phyloP scores from a whole-genome alignment of 1,140 invertebrate genomes.

The Drosophila eugracilis region DNA sequence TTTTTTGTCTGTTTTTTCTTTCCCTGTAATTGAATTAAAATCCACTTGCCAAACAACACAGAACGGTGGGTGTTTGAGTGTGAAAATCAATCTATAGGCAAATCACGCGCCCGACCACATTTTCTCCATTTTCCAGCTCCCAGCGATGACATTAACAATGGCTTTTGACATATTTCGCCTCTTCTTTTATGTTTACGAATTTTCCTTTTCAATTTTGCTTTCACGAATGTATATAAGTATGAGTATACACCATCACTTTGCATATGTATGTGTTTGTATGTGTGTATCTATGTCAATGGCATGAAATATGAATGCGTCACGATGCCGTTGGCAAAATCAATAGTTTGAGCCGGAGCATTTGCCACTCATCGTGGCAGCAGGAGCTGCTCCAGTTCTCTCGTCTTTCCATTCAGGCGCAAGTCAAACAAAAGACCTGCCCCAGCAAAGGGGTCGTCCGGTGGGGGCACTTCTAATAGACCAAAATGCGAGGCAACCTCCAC shows the following conservation, averaged over 20 bases:
- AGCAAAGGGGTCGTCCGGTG: constrained; percentile 23
- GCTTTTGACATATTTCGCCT: constrained; percentile 75
- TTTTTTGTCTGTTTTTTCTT: not conserved
- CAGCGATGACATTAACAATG: constrained; percentile 72
- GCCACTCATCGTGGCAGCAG: constrained; percentile 38
- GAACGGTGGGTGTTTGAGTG: constrained; percentile 25
- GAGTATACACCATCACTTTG: constrained; percentile 48
- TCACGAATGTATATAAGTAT: constrained; percentile 50
- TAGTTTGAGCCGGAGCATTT: constrained; percentile 66
- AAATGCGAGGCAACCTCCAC: constrained; percentile 32
- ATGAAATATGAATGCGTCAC: constrained; percentile 62
- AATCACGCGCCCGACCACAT: constrained; percentile 63
- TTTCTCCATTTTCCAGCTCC: constrained; percentile 17
- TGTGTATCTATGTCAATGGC: constrained; percentile 80
- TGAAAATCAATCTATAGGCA: constrained; percentile 69
- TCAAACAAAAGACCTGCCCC: constrained; percentile 67
- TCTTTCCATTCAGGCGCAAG: constrained; percentile 58
- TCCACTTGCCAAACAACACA: constrained; percentile 49
- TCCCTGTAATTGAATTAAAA: constrained; percentile 63
- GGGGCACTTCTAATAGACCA: constrained; percentile 63
- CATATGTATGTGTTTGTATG: constrained; percentile 25
- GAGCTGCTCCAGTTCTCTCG: constrained; percentile 51
- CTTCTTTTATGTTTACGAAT: constrained; percentile 45
- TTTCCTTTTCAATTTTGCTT: constrained; percentile 74
- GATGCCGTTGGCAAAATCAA: constrained; percentile 61